These are phyloP conservation scores for Saxidomus purpurata DNA, from an alignment of 1,140 invertebrate species.

Conservation along the genomic window DNA sequence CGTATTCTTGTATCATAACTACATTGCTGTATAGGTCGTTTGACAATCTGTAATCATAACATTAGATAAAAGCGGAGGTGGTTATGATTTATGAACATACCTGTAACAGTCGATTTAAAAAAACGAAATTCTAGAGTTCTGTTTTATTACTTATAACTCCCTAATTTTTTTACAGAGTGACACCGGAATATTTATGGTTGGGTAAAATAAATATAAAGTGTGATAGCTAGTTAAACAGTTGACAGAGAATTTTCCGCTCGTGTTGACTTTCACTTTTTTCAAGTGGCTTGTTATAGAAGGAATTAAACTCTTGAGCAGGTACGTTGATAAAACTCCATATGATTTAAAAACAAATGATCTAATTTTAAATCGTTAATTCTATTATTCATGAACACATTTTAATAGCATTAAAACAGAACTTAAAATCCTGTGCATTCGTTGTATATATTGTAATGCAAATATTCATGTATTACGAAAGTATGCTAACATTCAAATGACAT, in stretches of 20 bases:
- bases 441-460: not conserved
- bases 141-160: not conserved
- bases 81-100: slow-evolving; percentile 1
- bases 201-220: too few species aligned
- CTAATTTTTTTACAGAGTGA: not conserved
- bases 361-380: too few species aligned
- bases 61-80: not conserved
- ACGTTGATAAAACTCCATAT: not conserved
- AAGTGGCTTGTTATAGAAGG: not conserved
- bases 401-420: not conserved
- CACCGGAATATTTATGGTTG: not conserved
- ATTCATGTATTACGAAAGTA: not conserved
- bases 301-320: not conserved
- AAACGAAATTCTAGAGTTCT: not conserved
- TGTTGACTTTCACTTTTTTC: not conserved
- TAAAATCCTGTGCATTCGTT: too few species aligned
- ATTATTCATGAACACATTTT: too few species aligned
- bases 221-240: too few species aligned
- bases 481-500: not conserved
- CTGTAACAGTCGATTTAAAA: not conserved
- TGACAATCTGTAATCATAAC: not conserved
- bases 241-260: not conserved
- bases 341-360: not conserved
- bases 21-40: not conserved
- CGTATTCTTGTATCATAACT: too few species aligned